Evolutionary conservation across 2,888 invertebrate species (phyloP).

Genomic region (Griposia aprilina): DNA sequence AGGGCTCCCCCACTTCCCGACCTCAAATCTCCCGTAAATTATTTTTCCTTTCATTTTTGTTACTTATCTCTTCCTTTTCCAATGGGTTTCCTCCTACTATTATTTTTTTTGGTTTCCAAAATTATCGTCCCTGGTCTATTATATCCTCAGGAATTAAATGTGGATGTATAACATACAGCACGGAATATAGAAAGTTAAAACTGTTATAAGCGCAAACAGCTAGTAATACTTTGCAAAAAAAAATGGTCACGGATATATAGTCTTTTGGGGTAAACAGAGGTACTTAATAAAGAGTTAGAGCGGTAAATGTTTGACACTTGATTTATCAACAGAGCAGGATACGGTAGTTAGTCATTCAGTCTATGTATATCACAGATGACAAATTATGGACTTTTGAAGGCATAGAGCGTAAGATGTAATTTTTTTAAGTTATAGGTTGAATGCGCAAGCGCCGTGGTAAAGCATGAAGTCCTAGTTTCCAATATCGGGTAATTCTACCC

Average conservation of each 20-base stretch:
- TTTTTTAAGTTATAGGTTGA: slow-evolving; percentile 26
- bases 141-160: not conserved
- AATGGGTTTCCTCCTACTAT: too few relatives aligned
- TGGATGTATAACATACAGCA: not conserved
- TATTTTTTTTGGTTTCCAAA: too few relatives aligned
- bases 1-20: too few relatives aligned
- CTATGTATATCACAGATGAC: slow-evolving; percentile 12
- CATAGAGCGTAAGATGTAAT: slow-evolving; percentile 9
- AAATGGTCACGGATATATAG: slow-evolving; percentile 44
- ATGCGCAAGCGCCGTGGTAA: slow-evolving; percentile 27
- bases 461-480: slow-evolving; percentile 9
- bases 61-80: too few relatives aligned
- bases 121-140: too few relatives aligned
- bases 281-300: slow-evolving; percentile 37
- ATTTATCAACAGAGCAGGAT: slow-evolving; percentile 23
- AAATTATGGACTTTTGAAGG: slow-evolving; percentile 24
- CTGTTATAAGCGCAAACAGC: slow-evolving; percentile 3
- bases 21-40: too few relatives aligned
- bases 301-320: slow-evolving; percentile 44
- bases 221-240: not conserved
- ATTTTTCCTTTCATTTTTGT: too few relatives aligned
- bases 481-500: not conserved
- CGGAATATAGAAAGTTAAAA: slow-evolving; percentile 6
- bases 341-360: slow-evolving; percentile 19
- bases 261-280: slow-evolving; percentile 31